Base-by-base conservation (phyloP, 2,797 vertebrate genomes). In the Chromobotia macracanthus region DNA sequence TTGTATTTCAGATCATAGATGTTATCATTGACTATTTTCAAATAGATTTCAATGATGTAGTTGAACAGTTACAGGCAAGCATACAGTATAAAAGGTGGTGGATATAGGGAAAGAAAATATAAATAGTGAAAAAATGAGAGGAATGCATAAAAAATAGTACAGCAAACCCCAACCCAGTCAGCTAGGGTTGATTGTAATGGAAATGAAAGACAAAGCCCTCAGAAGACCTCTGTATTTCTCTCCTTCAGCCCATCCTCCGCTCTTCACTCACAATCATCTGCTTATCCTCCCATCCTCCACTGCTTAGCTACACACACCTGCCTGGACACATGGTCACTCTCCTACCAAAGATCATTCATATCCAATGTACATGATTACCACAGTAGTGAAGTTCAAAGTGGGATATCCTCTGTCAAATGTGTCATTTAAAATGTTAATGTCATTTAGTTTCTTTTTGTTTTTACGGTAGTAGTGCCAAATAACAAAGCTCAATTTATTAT, bases 201-300 rank as follows among this genome's bases (percentile, higher is more conserved):
- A 90, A 89, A 86, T 87, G 79, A 0, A 71, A 85, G 87, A 92
- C 89, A 92, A 91, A 93, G 87, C 87, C 88, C 31, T 46, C 68
- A 81, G 72, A 81, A 83, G 86, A 84, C 82, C 83, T 82, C 80
- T 55, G 19, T 44, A 10, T 80, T 38, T 73, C 3, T 78, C 10
- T 51, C 51, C 72, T 56, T 12, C 5, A 66, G 51, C 74, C 80
- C 77, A 83, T 80, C 82, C 82, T 84, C 84, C 84, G 66, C 67
- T 67, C 72, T 60, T 75, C 56, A 56, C 25, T 35, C 35, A 46
- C 70, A 5, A 55, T 83, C 68, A 66, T 73, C 28, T 63, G 71
- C 69, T 71, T 19, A 46, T 38, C 56, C 28, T 76, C 72, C 79
- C 65, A 80, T 80, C 79, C 72, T 83, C 82, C 73, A 19, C 71